A percentile compares a stretch with the other conserved stretches of the same genome.
Conservation (phyloP, 2,797 vertebrate genomes). For the Acipenser oxyrinchus region DNA sequence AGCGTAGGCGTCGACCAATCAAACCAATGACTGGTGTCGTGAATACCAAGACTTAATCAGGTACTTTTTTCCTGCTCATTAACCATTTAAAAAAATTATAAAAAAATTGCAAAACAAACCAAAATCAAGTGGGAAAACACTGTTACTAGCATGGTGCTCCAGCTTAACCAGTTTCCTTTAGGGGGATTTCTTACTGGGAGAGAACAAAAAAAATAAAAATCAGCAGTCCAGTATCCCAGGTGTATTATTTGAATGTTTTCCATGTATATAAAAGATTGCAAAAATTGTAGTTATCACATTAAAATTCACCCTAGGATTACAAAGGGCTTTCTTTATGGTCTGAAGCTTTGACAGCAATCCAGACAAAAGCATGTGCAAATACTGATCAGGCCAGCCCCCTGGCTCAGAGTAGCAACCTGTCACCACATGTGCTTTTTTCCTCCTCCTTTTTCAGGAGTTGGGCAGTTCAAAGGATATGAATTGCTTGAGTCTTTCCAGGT, state of each 20-base stretch:
- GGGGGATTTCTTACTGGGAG: slow-evolving; percentile 37
- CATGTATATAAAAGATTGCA: slow-evolving; percentile 60
- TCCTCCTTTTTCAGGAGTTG: slow-evolving; percentile 68
- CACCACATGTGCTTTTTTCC: slow-evolving; percentile 21
- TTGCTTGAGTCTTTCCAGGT: slow-evolving; percentile 91
- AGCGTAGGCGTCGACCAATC: slow-evolving; percentile 14
- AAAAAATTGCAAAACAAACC: slow-evolving; percentile 20
- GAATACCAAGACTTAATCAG: background rate
- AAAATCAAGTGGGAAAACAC: slow-evolving; percentile 27
- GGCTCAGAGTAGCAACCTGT: slow-evolving; percentile 52
- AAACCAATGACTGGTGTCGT: background rate
- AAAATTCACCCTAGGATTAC: slow-evolving; percentile 37
- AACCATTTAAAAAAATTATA: background rate
- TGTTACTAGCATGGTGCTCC: slow-evolving; percentile 46
- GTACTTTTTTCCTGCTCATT: background rate
- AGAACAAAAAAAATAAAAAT: slow-evolving; percentile 14
- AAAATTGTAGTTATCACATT: slow-evolving; percentile 42
- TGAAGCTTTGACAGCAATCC: slow-evolving; percentile 47
- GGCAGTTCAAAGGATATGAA: slow-evolving; percentile 91
- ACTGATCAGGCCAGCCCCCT: slow-evolving; percentile 45
- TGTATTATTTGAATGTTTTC: slow-evolving; percentile 57
- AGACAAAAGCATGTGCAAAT: slow-evolving; percentile 64
- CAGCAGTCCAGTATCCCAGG: slow-evolving; percentile 43
- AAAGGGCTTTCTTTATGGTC: slow-evolving; percentile 45
- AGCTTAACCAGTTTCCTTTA: slow-evolving; percentile 30